These are phyloP conservation scores for Suricata suricatta DNA, from an alignment of 2,113 vertebrate genomes.

Conservation along the genomic window DNA sequence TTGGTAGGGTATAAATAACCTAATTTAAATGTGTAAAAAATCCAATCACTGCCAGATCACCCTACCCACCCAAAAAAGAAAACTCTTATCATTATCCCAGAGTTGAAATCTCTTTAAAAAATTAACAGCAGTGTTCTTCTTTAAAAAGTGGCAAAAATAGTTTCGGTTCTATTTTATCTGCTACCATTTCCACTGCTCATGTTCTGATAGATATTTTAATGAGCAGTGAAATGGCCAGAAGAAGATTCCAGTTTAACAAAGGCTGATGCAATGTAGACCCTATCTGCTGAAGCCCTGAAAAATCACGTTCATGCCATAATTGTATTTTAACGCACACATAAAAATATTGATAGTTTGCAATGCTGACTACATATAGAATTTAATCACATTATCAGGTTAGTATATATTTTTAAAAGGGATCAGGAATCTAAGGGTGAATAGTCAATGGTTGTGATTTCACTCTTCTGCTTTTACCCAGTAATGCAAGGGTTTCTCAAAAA, in stretches of 20 bases:
- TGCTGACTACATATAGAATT: not conserved
- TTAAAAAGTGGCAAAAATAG: constrained; percentile 35
- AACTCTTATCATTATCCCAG: constrained; percentile 23
- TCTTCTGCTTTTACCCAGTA: not conserved
- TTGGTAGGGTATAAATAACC: constrained; percentile 47
- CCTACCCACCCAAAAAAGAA: not conserved
- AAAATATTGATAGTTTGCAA: not conserved
- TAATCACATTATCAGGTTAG: not conserved
- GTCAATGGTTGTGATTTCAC: not conserved
- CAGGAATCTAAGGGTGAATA: not conserved
- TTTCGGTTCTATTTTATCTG: constrained; percentile 35
- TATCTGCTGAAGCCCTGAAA: not conserved
- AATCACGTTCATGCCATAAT: not conserved
- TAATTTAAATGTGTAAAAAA: constrained; percentile 71
- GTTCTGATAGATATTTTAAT: constrained; percentile 5
- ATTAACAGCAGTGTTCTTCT: constrained; percentile 34
- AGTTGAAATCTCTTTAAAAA: constrained; percentile 30
- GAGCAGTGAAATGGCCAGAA: constrained; percentile 42
- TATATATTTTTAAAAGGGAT: not conserved
- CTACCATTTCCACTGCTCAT: not conserved
- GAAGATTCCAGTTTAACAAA: constrained; percentile 5
- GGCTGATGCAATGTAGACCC: not conserved
- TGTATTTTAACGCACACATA: not conserved
- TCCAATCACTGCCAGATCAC: not conserved
- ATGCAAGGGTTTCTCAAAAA: not conserved